Evolutionary conservation across 2,113 vertebrate genomes (phyloP).

Genomic region (Saccopteryx bilineata): DNA sequence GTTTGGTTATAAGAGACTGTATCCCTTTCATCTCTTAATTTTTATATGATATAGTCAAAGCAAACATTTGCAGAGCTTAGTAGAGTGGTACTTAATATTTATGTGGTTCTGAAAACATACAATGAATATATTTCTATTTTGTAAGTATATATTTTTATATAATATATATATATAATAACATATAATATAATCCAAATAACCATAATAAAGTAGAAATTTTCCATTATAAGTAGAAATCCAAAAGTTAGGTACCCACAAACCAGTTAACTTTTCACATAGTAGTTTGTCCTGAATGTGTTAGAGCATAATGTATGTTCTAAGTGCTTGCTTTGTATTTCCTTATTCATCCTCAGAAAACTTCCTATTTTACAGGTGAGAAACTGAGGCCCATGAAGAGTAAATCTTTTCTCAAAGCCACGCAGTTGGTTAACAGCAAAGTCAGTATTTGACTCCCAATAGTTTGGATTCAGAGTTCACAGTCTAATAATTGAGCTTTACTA

Average conservation of each 20-base stretch:
- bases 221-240: not conserved
- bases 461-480: not conserved
- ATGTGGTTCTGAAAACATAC: not conserved
- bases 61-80: conserved; percentile 37
- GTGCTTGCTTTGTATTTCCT: not conserved
- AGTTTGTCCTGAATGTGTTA: not conserved
- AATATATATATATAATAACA: too few species aligned
- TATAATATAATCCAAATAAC: not conserved
- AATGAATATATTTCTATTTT: not conserved
- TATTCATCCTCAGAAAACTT: not conserved
- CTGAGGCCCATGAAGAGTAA: not conserved
- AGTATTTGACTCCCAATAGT: not conserved
- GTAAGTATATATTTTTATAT: not conserved
- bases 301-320: not conserved
- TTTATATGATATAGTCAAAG: not conserved
- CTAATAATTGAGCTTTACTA: not conserved
- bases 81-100: conserved; percentile 13
- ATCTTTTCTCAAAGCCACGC: not conserved
- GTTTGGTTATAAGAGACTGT: conserved; percentile 21
- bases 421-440: not conserved
- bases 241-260: not conserved
- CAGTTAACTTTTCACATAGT: not conserved
- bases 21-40: not conserved
- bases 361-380: not conserved
- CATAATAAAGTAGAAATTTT: not conserved